Evolutionary conservation across 2,113 vertebrate species (phyloP), one percentile per base, ranked within the genome.

Genomic region (Otocyon megalotis): DNA sequence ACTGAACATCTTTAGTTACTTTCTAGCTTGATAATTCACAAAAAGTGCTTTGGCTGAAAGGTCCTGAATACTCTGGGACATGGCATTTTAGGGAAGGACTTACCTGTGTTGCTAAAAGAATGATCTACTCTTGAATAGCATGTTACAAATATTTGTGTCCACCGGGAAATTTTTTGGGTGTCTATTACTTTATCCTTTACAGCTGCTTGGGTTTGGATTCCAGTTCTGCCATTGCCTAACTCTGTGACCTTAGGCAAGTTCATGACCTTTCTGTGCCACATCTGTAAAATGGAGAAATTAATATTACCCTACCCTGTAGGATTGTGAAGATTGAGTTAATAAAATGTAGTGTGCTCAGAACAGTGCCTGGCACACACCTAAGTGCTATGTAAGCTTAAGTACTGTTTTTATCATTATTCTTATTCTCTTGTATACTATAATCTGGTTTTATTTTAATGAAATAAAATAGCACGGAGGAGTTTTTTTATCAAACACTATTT

Each of bases 401-500:
- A 19, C 76, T 95, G 9, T 58, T 62, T 58, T 76, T 19, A 79
- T 93, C 17, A 32, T 96, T 79, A 43, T 90, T 67, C 9, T 80
- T 85, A 19, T 35, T 43, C 24, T 71, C 28, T 10, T 72, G 89
- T 91, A 28, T 83, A 37, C 58, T n/a, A 1, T 90, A 9, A 69
- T 77, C 58, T 94, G 76, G 4, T 77, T 77, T 93, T 89, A 63
- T 93, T 93, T 67, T 96, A 56, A 76, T 53, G n/a, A 62, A 62
- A 62, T 28, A 76, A 76, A 77, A 50, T 50, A 30, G 74, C 74
- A 30, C 17, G 74, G 17, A 26, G 43, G 43, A 35, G 48, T 96
- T 97, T 90, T 96, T 97, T 90, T 86, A 90, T 53, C 67, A 88
- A 53, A 77, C 19, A 82, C 37, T 65, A 3, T 77, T 86, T 96